phyloP scores from a whole-genome alignment of 2,113 vertebrate genomes.

The Lutjanus erythropterus region DNA sequence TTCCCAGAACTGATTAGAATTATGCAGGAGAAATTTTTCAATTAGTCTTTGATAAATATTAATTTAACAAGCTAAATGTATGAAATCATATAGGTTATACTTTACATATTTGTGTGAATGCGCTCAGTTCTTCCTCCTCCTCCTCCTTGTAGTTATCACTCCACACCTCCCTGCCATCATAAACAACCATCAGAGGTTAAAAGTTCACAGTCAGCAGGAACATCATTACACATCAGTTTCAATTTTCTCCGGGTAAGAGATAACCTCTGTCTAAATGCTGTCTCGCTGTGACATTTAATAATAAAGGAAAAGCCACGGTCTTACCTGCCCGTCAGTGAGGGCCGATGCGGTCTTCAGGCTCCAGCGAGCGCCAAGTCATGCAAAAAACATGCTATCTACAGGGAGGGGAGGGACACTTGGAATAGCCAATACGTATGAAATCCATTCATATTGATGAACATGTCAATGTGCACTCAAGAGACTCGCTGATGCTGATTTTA shows the following conservation, averaged over 20 bases:
- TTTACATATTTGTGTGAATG: too few species aligned
- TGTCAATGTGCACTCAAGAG: neutral
- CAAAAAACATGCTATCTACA: constrained; percentile 19
- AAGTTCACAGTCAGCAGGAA: constrained; percentile 9
- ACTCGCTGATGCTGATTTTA: constrained; percentile 5
- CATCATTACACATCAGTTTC: neutral
- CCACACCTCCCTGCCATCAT: neutral
- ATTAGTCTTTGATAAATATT: too few species aligned
- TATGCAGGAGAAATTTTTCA: too few species aligned
- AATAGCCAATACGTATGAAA: constrained; percentile 5
- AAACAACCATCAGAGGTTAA: neutral
- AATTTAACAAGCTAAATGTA: too few species aligned
- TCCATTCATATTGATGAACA: constrained; percentile 19
- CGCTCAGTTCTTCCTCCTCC: too few species aligned
- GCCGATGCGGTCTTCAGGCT: constrained; percentile 16
- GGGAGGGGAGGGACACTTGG: neutral
- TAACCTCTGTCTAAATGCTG: neutral
- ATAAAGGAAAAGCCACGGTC: neutral
- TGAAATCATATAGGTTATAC: too few species aligned
- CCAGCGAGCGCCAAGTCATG: neutral
- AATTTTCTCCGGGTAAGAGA: neutral
- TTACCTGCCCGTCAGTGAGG: constrained; percentile 15
- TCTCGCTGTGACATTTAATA: neutral
- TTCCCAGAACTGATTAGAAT: too few species aligned
- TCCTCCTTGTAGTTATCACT: neutral